Percentiles rank a stretch among this genome's conserved stretches.
Evolutionary conservation across 2,113 vertebrate species (phyloP).

Genomic region (Xenus cinereus): DNA sequence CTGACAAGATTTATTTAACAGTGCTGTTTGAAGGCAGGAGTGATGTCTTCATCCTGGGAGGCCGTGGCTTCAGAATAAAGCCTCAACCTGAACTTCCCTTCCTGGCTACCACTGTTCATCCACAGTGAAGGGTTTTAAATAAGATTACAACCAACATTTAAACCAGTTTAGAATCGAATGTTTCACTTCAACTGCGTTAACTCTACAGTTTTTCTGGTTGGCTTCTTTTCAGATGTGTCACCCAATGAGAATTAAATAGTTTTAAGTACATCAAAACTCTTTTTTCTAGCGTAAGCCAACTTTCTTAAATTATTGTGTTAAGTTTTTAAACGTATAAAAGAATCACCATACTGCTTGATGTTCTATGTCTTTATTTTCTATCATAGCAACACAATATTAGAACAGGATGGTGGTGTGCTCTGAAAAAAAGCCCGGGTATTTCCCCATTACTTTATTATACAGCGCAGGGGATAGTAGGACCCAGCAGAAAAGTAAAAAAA

Average conservation of each 20-base stretch:
- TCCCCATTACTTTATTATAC: background rate
- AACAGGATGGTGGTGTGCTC: background rate
- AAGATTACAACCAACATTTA: background rate
- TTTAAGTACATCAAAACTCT: background rate
- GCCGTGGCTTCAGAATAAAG: background rate
- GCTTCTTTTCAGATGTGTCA: background rate
- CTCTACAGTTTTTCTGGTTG: background rate
- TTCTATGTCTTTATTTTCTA: background rate
- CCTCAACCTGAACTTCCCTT: background rate
- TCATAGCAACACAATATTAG: background rate
- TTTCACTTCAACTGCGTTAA: background rate
- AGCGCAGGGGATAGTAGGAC: background rate
- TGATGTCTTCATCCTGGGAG: background rate
- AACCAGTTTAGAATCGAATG: background rate
- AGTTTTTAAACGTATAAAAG: background rate
- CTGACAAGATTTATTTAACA: background rate
- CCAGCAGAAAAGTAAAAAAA: background rate
- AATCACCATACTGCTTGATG: background rate
- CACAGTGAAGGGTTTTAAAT: background rate
- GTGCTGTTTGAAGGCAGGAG: background rate
- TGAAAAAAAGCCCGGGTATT: background rate
- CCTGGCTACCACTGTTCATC: background rate
- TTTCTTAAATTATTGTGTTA: background rate
- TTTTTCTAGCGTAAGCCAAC: background rate
- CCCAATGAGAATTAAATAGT: background rate